These are phyloP conservation scores for Tenualosa ilisha DNA, from an alignment of 2,797 vertebrate genomes.

Conservation along the genomic window DNA sequence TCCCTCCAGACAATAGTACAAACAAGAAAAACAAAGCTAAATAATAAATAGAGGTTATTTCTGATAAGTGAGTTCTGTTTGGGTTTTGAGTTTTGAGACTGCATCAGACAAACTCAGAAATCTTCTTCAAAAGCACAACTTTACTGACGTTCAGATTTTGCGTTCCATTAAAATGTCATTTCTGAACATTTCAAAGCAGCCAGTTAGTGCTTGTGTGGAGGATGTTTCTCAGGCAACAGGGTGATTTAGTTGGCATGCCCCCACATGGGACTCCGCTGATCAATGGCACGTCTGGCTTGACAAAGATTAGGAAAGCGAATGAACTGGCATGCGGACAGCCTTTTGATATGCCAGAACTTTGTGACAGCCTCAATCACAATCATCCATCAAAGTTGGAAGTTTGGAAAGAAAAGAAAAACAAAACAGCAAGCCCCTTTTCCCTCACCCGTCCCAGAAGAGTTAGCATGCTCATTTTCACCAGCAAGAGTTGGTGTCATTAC, in stretches of 20 bases:
- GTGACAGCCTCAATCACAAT: conserved; percentile 14
- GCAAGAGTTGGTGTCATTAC: neutral
- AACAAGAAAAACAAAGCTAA: neutral
- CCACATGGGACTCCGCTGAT: neutral
- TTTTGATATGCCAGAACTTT: neutral
- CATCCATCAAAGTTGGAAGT: neutral
- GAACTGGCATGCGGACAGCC: neutral
- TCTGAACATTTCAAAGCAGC: neutral
- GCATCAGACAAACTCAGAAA: neutral
- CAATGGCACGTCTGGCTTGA: neutral
- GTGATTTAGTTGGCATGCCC: neutral
- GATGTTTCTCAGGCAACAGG: neutral
- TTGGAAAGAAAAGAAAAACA: neutral
- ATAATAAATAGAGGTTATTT: neutral
- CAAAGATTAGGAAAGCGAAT: neutral
- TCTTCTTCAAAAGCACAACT: neutral
- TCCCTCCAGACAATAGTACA: neutral
- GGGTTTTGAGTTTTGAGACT: neutral
- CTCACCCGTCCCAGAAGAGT: neutral
- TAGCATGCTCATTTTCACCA: neutral
- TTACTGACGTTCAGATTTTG: neutral
- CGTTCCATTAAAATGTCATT: neutral
- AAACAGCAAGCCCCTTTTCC: neutral
- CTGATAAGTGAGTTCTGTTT: neutral
- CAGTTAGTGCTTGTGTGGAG: neutral